phyloP scores from a whole-genome alignment of 1,140 invertebrate species.

The Archivesica marissinica region DNA sequence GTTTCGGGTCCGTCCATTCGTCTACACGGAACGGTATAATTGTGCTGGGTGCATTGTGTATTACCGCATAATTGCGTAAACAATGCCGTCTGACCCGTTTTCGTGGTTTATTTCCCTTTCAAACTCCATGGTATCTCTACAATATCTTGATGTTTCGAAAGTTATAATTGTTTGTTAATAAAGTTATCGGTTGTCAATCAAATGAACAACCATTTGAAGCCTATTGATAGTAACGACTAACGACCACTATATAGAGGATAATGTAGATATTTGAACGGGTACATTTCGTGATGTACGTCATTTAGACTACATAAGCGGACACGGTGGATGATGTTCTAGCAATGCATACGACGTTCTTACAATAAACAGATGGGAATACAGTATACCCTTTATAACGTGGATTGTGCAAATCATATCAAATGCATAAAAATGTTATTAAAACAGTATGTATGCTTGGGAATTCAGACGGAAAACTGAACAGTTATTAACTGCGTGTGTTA shows the following conservation, averaged over 20 bases:
- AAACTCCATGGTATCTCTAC: neutral
- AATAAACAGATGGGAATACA: neutral
- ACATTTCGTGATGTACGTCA: neutral
- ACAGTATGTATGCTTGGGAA: neutral
- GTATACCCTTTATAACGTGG: conserved; percentile 7
- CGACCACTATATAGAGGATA: too few relatives aligned
- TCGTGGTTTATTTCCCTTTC: neutral
- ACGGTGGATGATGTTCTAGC: neutral
- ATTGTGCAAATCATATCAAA: conserved; percentile 16
- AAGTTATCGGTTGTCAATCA: neutral
- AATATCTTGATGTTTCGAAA: neutral
- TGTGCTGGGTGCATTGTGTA: too few relatives aligned
- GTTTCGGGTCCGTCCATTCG: too few relatives aligned
- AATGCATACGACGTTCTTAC: neutral
- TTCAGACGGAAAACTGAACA: too few relatives aligned
- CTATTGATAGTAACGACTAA: neutral
- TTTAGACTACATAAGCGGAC: neutral
- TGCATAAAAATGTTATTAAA: neutral
- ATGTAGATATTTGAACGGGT: neutral
- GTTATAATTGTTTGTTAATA: neutral
- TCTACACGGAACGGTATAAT: too few relatives aligned
- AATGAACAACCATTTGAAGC: neutral
- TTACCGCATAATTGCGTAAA: too few relatives aligned
- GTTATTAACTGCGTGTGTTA: too few relatives aligned
- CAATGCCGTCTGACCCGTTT: neutral